Evolutionary conservation across 92 coral and sea anemone species (phyloP).

Genomic region (Phenganax stokvisi): DNA sequence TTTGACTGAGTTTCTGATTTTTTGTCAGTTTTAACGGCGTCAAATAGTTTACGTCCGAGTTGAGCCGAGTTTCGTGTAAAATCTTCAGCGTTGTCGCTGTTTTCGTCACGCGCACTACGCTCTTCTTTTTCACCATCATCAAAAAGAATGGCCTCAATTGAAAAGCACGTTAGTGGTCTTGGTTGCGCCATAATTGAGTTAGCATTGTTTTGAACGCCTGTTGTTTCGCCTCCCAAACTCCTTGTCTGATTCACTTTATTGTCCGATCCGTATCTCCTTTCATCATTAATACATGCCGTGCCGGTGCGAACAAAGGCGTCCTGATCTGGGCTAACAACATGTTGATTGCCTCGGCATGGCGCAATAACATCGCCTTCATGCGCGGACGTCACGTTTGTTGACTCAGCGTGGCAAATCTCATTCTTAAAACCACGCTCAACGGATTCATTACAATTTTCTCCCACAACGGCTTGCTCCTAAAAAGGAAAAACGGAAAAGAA

Average conservation of each 20-base stretch:
- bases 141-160: conserved; percentile 9
- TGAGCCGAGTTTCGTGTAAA: too few species aligned
- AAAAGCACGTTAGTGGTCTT: background rate
- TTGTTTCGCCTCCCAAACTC: background rate
- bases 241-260: conserved; percentile 5
- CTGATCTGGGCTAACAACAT: background rate
- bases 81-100: too few species aligned
- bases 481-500: background rate
- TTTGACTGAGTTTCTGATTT: too few species aligned
- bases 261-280: background rate
- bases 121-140: background rate
- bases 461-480: background rate
- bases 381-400: background rate
- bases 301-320: background rate
- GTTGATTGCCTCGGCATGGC: background rate
- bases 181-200: conserved; percentile 1
- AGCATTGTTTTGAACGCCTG: background rate
- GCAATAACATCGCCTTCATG: background rate
- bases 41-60: too few species aligned
- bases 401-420: background rate
- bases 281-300: background rate
- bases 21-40: too few species aligned
- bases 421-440: background rate
- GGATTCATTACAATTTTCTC: background rate
- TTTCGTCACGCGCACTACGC: too few species aligned